Evolutionary conservation across 2,113 vertebrate species (phyloP), one percentile per base, ranked within the genome.

Genomic region (Psettodes erumei): DNA sequence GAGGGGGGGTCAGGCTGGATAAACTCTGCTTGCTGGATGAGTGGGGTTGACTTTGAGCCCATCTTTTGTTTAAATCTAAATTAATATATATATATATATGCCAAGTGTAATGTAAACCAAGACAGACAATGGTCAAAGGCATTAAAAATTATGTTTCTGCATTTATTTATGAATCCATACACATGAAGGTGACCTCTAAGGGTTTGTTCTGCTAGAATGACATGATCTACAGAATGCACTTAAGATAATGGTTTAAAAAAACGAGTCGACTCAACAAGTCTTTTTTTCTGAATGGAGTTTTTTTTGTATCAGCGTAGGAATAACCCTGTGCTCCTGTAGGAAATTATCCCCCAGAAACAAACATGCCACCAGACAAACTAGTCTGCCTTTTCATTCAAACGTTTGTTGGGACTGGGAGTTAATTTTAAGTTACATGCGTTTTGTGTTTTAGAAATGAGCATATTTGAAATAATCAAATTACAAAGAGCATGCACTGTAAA

Each of bases 1-100:
- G 72, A 70, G 72, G 71, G 43, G 81, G 70, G n/a, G n/a, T n/a
- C 80, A 15, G 69, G 69, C 80, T 86, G 83, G 47, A 76, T 83
- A 66, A 84, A 85, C 79, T 37, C 8, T 18, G 85, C 66, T 73
- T 11, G 50, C 40, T 66, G 53, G 11, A 80, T 76, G 40, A 75
- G 69, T 64, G 59, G 78, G 16, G 77, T 38, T 73, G 65, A 82
- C 75, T 69, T 77, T 84, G 74, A 71, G 60, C 73, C 55, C 54
- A 48, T 64, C 62, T 67, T 59, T 38, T 40, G 63, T 48, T 75
- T 16, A 32, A 28, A 19, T 25, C 13, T 21, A 37, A 33, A 50
- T n/a, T n/a, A 48, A 25, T 6, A 18, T n/a, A n/a, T n/a, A n/a
- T n/a, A 54, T 32, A 23, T 2, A 18, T 2, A 35, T 32, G 33